Conservation (phyloP, 2,888 invertebrate genomes). For the Luperina testacea region DNA sequence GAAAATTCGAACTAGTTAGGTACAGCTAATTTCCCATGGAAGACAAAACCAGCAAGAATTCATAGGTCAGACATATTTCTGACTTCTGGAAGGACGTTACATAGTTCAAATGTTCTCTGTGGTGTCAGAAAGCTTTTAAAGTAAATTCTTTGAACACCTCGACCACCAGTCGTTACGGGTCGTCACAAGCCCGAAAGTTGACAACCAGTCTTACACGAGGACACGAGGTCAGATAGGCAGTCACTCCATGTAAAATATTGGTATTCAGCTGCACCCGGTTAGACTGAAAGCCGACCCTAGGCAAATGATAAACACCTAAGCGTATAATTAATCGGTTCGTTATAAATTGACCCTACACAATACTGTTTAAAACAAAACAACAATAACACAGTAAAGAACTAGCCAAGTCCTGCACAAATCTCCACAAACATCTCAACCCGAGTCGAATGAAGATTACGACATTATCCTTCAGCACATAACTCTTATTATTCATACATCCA, state of each 20-base stretch:
- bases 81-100: neutral
- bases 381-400: neutral
- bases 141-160: neutral
- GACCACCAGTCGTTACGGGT: neutral
- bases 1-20: neutral
- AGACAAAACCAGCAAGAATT: neutral
- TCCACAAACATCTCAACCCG: slow-evolving; percentile 38
- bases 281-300: neutral
- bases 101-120: neutral
- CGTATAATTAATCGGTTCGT: neutral
- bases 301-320: neutral
- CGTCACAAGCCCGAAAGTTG: neutral
- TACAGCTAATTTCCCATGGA: neutral
- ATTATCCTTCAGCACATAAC: slow-evolving; percentile 44
- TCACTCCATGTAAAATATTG: neutral
- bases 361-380: slow-evolving; percentile 16
- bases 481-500: slow-evolving; percentile 54
- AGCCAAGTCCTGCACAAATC: slow-evolving; percentile 39
- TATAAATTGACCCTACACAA: neutral
- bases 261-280: neutral
- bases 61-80: neutral
- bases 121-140: neutral
- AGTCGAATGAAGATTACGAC: slow-evolving; percentile 55
- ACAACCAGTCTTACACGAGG: neutral
- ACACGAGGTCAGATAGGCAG: neutral